These are phyloP conservation scores for Ciconia boyciana DNA, from an alignment of 2,113 vertebrate genomes.

Conservation along the genomic window DNA sequence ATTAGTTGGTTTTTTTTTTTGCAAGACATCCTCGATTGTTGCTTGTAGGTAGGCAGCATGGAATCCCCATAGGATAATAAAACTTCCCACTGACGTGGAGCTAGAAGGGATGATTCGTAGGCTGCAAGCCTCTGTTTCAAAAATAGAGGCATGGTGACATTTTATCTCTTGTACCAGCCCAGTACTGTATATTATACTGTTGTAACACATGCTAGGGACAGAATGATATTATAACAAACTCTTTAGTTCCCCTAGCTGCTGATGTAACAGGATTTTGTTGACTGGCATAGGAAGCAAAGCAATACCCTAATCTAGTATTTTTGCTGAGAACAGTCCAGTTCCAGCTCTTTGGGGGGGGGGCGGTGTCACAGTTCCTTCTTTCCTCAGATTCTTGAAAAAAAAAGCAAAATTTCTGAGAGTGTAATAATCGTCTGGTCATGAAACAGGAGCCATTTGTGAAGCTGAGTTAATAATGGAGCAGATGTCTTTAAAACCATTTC, in stretches of 20 bases:
- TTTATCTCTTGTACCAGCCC: neutral
- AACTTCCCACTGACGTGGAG: neutral
- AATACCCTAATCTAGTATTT: neutral
- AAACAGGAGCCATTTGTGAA: neutral
- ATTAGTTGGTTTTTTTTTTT: neutral
- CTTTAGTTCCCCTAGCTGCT: neutral
- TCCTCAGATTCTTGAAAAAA: neutral
- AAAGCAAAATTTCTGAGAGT: neutral
- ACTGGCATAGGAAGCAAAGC: neutral
- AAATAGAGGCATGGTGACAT: neutral
- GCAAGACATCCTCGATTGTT: neutral
- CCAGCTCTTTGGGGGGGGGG: neutral
- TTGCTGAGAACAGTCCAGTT: neutral
- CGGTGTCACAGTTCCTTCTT: neutral
- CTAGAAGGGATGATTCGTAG: neutral
- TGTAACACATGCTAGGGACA: neutral
- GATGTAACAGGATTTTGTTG: neutral
- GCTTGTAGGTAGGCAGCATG: neutral
- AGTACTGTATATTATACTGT: neutral
- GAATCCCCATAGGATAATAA: neutral
- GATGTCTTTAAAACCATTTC: neutral
- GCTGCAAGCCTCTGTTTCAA: neutral
- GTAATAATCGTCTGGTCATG: neutral
- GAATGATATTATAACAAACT: neutral
- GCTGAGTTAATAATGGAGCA: neutral